phyloP scores from a whole-genome alignment of 1,140 invertebrate genomes.

The Drosophila sechellia region DNA sequence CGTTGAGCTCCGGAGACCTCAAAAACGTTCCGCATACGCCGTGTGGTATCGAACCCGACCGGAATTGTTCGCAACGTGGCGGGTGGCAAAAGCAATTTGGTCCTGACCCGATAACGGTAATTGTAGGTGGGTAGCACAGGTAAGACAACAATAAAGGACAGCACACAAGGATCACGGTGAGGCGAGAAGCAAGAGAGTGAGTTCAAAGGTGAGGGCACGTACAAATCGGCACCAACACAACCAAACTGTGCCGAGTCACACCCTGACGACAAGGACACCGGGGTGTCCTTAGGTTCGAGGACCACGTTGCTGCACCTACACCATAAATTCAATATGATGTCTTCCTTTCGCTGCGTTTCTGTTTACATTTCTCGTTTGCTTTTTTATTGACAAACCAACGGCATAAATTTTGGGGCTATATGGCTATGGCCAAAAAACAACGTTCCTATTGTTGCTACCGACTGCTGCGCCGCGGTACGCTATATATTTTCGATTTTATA shows the following conservation, averaged over 20 bases:
- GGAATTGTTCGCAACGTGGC: conserved; percentile 26
- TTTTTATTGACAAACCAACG: conserved; percentile 56
- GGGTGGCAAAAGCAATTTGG: conserved; percentile 60
- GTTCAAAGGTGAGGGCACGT: conserved; percentile 29
- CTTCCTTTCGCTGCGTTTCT: conserved; percentile 21
- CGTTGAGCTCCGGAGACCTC: conserved; percentile 7
- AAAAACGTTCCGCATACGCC: conserved; percentile 15
- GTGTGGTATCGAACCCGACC: conserved; percentile 32
- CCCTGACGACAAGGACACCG: conserved; percentile 18
- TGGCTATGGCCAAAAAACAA: background rate
- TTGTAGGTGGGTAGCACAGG: conserved; percentile 57
- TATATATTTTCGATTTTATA: conserved; percentile 9
- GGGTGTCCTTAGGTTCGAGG: conserved; percentile 8
- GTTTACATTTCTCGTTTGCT: conserved; percentile 19
- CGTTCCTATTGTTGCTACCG: conserved; percentile 13
- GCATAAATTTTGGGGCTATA: conserved; percentile 38
- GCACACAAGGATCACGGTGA: conserved; percentile 1
- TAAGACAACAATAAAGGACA: conserved; percentile 60
- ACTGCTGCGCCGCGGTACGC: background rate
- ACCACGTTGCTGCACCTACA: conserved; percentile 56
- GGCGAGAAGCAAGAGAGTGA: background rate
- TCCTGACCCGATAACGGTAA: conserved; percentile 54
- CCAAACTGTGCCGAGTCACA: conserved; percentile 48
- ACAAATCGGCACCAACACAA: conserved; percentile 33
- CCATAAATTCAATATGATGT: conserved; percentile 64